Base-by-base conservation (phyloP, 2,888 invertebrate genomes). In the Congeria kusceri region DNA sequence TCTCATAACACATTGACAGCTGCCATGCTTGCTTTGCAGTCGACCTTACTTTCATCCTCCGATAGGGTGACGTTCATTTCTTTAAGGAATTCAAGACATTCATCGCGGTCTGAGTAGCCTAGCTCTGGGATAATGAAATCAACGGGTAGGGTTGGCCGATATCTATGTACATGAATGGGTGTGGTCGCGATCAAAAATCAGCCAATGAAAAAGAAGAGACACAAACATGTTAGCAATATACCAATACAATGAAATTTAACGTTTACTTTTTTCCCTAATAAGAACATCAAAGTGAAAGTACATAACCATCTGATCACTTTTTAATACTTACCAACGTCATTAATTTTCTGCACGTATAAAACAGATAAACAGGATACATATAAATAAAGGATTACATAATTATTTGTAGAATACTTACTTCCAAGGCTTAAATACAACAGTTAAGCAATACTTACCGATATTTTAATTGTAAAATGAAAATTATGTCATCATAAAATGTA, bases 131-230 rank as follows among this genome's bases (percentile, higher is more conserved):
- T 95, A 95, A 99, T 95, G 96, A 96, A 97, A 94, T 96, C 96
- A 95, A 98, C 95, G 91, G 96, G 96, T 95, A 99, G 95, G 94
- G 95, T 96, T 95, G 97, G 98, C 93, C 98, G 98, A 95, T 97
- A 98, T 96, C 98, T 77, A 82, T 77, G 64, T 66, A 79, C 64
- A 77, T 74, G 59, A 74, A 80, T 70, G 70, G 59, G 77, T 63
- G 74, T 78, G 72, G 69, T 78, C 63, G 59, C 68, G 72, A 69
- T 76, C 71, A 84, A 80, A 77, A 81, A 77, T 71, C 83, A 80
- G 75, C 78, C 72, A 77, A 86, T 84, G 86, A 88, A 86, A 88
- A 85, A 87, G 86, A 86, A 87, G 84, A 86, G 47, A 86, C 58
- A 71, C 32, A 79, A 64, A 79, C 63, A 77, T 64, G 74, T 81